Base-by-base conservation (phyloP, 92 coral and sea anemone genomes). In the Paramuricea clavata region DNA sequence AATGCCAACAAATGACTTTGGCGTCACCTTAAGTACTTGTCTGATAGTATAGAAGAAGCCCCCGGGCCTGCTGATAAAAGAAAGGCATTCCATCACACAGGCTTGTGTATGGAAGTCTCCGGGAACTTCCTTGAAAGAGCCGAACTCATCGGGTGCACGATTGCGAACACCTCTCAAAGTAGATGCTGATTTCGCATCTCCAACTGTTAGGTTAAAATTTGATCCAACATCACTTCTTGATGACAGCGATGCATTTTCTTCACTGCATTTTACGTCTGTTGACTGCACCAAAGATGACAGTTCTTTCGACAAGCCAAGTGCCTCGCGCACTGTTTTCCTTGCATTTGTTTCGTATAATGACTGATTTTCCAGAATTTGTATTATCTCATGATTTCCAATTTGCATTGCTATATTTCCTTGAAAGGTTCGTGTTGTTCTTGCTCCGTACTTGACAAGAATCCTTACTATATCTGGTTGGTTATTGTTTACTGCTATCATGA, bases 51-150 rank as follows among this genome's bases (percentile, higher is more conserved):
- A 83, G 11, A 22, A 83, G 7, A 83, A 72, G 0, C 86, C 88
- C 1, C 79, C 77, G 3, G 82, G 77, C 3, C 88, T 82, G 49
- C 32, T 54, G 2, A 50, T 27, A 1, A 36, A 25, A 19, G 88
- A 41, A 1, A 84, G 25, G 33, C 69, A 71, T 84, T 84, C 88
- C 69, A 84, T 71, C 5, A 70, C 41, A 8, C 73, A 84, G 13
- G 69, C 82, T 9, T 28, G 73, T 12, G 81, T 23, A 12, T 84
- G 82, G 16, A 84, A 84, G 4, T 64, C 88, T 1, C 83, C 83
- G 3, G 70, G 83, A 22, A 47, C 30, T 31, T 22, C 83, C 50
- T 34, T 54, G 50, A 78, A 78, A 2, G 16, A 34, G 11, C 61
- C 83, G 32, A 26, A 78, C 32, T 78, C 83, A 19, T 78, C 27